Percentiles rank a stretch among this genome's conserved stretches.
These are phyloP conservation scores for Onychomys torridus DNA, from an alignment of 2,797 vertebrate genomes.

Conservation along the genomic window DNA sequence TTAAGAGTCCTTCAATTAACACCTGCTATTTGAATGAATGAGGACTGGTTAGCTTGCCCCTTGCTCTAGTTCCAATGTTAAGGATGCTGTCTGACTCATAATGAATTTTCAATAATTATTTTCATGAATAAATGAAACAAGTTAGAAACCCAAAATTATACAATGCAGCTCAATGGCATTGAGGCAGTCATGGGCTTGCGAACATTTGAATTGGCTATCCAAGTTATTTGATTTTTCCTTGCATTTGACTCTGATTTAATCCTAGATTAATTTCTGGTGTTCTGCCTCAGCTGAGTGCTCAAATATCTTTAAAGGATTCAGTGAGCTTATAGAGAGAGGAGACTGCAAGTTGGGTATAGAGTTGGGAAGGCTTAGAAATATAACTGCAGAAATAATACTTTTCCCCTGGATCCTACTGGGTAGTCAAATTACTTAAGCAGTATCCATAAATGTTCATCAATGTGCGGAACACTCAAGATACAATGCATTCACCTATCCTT, in stretches of 20 bases:
- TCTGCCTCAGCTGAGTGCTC: not conserved
- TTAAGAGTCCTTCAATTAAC: not conserved
- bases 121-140: slow-evolving; percentile 23
- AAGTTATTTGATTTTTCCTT: not conserved
- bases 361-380: not conserved
- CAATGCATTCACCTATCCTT: slow-evolving; percentile 32
- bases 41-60: not conserved
- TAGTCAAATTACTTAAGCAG: slow-evolving; percentile 40
- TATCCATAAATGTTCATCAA: slow-evolving; percentile 48
- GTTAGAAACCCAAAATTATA: not conserved
- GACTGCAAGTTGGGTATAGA: not conserved
- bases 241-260: not conserved
- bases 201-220: not conserved
- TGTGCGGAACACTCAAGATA: not conserved
- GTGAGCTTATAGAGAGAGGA: not conserved
- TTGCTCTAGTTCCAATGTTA: not conserved
- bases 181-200: not conserved
- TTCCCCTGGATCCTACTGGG: not conserved
- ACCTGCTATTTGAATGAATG: not conserved
- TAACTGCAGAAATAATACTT: not conserved
- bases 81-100: not conserved
- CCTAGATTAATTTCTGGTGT: slow-evolving; percentile 1
- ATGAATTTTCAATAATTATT: not conserved
- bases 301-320: not conserved
- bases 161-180: not conserved